Base-by-base conservation (phyloP, 1,140 invertebrate genomes). In the Platorchestia sp. region DNA sequence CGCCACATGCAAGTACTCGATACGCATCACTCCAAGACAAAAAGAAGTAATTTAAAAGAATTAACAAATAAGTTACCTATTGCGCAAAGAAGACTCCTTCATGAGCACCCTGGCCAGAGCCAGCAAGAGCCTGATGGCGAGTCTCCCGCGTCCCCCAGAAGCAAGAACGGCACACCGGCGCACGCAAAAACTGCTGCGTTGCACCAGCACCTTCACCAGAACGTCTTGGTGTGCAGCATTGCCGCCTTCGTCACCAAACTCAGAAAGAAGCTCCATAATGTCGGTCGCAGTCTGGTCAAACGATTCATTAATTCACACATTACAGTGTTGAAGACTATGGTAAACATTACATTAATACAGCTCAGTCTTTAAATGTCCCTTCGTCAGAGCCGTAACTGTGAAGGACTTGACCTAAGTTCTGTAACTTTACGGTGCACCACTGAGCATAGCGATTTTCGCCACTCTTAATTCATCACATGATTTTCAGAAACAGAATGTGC, bases 81-180 rank as follows among this genome's bases (percentile, higher is more conserved):
- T 95, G 44, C 27, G 93, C 36, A 86, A 89, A 87, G 27, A 42
- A 89, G 41, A 45, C 47, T 91, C 95, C 95, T 59, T 90, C 45
- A 93, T 44, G 22, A 93, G 44, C 6, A 40, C 16, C 45, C 91
- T 14, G 91, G 91, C 91, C 41, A 93, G 45, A n/a, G 43, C 43
- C 6, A 93, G 43, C 7, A 93, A 36, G 6, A 93, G 91, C 91
- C 41, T 44, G 41, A 93, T 44, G 10, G 91, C 91, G 10, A 14
- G 41, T 47, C 40, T 47, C 14, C 0, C 41, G 40, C 91, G 19
- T 7, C 45, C 45, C 22, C 7, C 45, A 19, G 16, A 44, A 0
- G 91, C 14, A 0, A 93, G 91, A 44, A 47, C 41, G 22, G 45
- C 91, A n/a, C 91, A 93, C 43, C 91, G 45, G 6, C 19, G 0